Base-by-base conservation (phyloP, 92 coral and sea anemone species). In the Siderastrea radians region DNA sequence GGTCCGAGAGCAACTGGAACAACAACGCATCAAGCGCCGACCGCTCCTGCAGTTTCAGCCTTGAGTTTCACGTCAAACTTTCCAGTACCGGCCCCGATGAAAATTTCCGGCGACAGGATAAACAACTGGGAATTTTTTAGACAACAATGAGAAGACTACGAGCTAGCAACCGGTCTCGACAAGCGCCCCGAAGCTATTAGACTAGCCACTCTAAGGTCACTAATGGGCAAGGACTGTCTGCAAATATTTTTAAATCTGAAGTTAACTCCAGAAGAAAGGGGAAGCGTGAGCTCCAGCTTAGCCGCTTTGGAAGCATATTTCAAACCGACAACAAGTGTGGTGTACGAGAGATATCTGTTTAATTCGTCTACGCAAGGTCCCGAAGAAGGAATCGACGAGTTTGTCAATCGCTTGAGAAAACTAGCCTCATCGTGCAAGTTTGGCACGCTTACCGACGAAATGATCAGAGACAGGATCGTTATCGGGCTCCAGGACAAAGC, bases 171-270 rank as follows among this genome's bases (percentile, higher is more conserved):
- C 15, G 90, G 88, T 2, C 91, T 84, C 26, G 80, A 84, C 67
- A 73, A 89, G 66, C 69, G 71, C 10, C 77, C 67, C n/a, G 61
- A 77, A 14, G 77, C 84, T 2, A 72, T 91, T 38, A 52, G 91
- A 13, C 83, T 86, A 12, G 96, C 96, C 16, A 82, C 90, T 46
- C 82, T 89, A 13, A 75, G 70, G 11, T 81, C 95, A 3, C 80
- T 89, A 8, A 83, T 93, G 89, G 93, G 95, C 53, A 85, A 65
- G 58, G 86, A 89, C 46, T 90, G 96, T 90, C 80, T 82, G 46
- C 78, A 85, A 74, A 79, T 71, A 13, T 90, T 77, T 59, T 45
- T 59, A 70, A 79, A 87, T 64, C 51, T 88, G 12, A 62, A 84
- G 62, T 47, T 91, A 45, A 91, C 74, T n/a, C 80, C 48, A 46